phyloP scores from a whole-genome alignment of 2,113 vertebrate species.

The Rousettus leschenaultii region DNA sequence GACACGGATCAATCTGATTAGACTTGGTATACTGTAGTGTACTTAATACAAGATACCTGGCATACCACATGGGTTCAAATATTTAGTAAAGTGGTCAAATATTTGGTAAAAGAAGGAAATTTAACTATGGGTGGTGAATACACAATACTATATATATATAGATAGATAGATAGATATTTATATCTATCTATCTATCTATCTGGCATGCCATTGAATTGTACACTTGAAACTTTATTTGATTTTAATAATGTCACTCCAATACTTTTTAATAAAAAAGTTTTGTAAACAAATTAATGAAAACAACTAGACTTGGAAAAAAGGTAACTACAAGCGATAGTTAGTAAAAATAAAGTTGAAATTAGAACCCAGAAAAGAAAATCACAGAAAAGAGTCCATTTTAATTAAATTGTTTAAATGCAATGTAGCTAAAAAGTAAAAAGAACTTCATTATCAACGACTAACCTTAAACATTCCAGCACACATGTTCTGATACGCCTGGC shows the following conservation, averaged over 20 bases:
- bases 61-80: neutral
- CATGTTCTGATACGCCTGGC: constrained; percentile 99
- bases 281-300: neutral
- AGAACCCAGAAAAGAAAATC: neutral
- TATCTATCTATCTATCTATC: no score
- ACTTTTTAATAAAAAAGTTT: neutral
- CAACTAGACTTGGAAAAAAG: neutral
- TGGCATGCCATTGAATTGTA: no score
- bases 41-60: neutral
- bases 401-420: neutral
- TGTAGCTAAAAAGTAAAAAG: neutral
- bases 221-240: no score
- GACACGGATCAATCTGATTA: neutral
- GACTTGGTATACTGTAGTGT: neutral
- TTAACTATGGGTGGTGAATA: no score
- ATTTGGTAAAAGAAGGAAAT: no score
- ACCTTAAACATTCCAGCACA: constrained; percentile 99
- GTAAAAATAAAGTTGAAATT: neutral
- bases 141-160: no score
- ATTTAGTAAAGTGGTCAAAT: neutral
- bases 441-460: constrained; percentile 37
- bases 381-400: neutral
- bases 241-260: no score
- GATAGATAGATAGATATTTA: no score
- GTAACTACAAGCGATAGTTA: neutral